phyloP scores from a whole-genome alignment of 2,113 vertebrate species.

The Callithrix jacchus region DNA sequence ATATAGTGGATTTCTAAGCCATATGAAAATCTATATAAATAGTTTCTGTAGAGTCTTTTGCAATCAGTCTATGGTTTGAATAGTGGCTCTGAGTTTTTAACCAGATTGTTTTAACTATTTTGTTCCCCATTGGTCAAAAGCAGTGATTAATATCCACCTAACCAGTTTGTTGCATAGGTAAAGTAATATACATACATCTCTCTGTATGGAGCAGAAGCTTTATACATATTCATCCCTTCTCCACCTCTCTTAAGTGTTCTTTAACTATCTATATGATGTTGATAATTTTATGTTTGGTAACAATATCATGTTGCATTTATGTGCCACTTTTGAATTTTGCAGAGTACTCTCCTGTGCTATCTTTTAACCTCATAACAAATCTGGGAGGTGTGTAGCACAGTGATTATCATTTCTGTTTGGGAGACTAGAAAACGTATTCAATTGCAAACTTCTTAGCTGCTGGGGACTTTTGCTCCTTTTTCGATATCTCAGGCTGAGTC shows the following conservation, averaged over 20 bases:
- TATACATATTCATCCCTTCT: not conserved
- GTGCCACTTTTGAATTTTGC: not conserved
- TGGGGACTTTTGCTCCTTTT: not conserved
- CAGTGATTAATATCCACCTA: not conserved
- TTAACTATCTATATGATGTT: not conserved
- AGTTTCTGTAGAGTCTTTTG: not conserved
- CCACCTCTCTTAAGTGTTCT: not conserved
- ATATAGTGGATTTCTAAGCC: not conserved
- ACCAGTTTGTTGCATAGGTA: not conserved
- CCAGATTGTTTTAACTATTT: not conserved
- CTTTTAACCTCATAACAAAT: not conserved
- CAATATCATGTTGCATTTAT: not conserved
- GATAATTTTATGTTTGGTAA: not conserved
- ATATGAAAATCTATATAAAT: rapidly evolving
- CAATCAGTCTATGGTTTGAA: not conserved
- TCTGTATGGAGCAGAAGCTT: not conserved
- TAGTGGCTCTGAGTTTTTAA: not conserved
- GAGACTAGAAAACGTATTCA: not conserved
- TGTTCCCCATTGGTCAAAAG: not conserved
- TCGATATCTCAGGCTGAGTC: not conserved
- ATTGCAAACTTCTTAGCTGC: not conserved
- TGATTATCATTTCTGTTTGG: not conserved
- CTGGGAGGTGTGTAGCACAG: not conserved
- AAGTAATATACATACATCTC: not conserved
- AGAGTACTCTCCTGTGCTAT: not conserved